Conservation (phyloP, 2,888 invertebrate species). For the Escarpia spicata region DNA sequence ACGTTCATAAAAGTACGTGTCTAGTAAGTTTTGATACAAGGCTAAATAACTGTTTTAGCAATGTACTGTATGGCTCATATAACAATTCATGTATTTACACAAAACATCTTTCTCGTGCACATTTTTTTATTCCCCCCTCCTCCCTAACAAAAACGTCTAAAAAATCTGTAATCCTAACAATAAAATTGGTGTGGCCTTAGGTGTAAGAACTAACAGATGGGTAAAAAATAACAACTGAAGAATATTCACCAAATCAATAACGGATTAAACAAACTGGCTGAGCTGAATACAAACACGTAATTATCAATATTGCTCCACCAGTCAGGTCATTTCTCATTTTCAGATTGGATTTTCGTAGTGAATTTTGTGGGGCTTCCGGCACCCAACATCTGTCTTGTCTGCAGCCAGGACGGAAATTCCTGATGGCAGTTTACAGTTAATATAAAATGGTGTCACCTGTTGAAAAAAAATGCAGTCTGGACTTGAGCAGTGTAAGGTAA, state of each 20-base stretch:
- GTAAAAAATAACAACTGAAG: not conserved
- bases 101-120: no score
- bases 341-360: not conserved
- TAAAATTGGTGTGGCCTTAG: not conserved
- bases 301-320: not conserved
- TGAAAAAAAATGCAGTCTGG: not conserved
- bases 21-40: no score
- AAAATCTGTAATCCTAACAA: no score
- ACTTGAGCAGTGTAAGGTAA: not conserved
- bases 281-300: not conserved
- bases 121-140: no score
- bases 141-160: no score
- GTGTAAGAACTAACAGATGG: not conserved
- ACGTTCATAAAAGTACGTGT: no score
- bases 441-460: not conserved
- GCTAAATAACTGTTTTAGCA: no score
- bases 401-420: not conserved
- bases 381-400: not conserved
- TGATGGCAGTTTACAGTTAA: not conserved
- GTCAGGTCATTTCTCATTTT: not conserved
- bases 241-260: conserved; percentile 4
- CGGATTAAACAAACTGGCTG: not conserved
- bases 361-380: not conserved
- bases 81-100: no score
- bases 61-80: no score